Evolutionary conservation across 2,888 invertebrate species (phyloP).

Genomic region (Synanthedon vespiformis): DNA sequence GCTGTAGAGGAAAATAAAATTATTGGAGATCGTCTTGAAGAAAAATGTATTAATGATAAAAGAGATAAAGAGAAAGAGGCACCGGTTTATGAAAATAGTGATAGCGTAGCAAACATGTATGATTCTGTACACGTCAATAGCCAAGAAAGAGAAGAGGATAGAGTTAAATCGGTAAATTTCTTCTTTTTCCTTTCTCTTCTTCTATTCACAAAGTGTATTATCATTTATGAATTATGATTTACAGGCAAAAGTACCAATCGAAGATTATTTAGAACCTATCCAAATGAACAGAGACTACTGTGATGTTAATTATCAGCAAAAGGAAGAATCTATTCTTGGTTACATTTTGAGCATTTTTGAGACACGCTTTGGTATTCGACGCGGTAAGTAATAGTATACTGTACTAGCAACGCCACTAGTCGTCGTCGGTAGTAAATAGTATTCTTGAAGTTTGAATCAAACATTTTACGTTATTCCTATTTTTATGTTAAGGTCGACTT

Average conservation of each 20-base stretch:
- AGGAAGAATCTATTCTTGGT: constrained; percentile 48
- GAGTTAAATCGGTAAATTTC: too few relatives aligned
- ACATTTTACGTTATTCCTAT: too few relatives aligned
- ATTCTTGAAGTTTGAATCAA: too few relatives aligned
- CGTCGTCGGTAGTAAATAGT: too few relatives aligned
- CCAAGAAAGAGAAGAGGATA: neutral
- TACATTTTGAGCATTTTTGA: constrained; percentile 57
- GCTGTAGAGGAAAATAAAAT: constrained; percentile 12
- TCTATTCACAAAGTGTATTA: too few relatives aligned
- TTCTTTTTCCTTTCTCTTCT: too few relatives aligned
- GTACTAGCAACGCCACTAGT: too few relatives aligned
- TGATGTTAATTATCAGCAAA: constrained; percentile 37
- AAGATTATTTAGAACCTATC: constrained; percentile 60
- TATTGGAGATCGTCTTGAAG: constrained; percentile 9
- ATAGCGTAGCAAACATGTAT: constrained; percentile 42
- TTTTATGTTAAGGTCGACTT: too few relatives aligned
- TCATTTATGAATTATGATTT: neutral
- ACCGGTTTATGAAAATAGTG: constrained; percentile 44
- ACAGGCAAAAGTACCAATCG: constrained; percentile 28
- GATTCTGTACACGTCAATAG: constrained; percentile 42
- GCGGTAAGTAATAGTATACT: constrained; percentile 26
- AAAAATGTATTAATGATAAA: constrained; percentile 10
- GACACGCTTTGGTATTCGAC: constrained; percentile 40
- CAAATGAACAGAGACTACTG: constrained; percentile 48
- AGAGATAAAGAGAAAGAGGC: constrained; percentile 8